Conservation (phyloP, 1,140 invertebrate species). For the Drosophila simulans region DNA sequence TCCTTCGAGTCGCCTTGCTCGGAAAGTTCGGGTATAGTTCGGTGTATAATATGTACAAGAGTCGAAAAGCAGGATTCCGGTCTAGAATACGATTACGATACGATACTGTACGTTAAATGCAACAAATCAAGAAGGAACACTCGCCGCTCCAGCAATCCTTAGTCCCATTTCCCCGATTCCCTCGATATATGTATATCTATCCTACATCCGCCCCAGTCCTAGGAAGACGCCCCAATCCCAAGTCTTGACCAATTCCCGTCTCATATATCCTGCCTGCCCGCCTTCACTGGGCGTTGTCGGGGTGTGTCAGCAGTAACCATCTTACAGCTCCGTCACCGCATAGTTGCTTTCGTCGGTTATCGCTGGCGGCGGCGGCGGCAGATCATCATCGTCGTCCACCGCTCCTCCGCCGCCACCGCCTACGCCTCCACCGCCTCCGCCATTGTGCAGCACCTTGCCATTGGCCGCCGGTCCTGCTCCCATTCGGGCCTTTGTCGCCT, state of each 20-base stretch:
- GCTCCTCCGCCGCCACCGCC: conserved; percentile 5
- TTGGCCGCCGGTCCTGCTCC: conserved; percentile 35
- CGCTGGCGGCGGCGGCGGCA: conserved; percentile 80
- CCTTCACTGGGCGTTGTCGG: neutral
- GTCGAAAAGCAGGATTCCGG: conserved; percentile 51
- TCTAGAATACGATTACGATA: conserved; percentile 51
- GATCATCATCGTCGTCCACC: conserved; percentile 74
- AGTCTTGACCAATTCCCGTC: conserved; percentile 27
- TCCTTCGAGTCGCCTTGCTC: conserved; percentile 6
- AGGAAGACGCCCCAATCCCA: conserved; percentile 34
- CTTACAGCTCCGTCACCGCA: conserved; percentile 84
- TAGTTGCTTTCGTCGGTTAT: conserved; percentile 84
- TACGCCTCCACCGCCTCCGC: conserved; percentile 6
- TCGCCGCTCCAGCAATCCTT: conserved; percentile 28
- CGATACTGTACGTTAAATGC: conserved; percentile 33
- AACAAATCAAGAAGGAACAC: conserved; percentile 49
- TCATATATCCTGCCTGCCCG: neutral
- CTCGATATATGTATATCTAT: conserved; percentile 15
- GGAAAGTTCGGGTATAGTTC: conserved; percentile 17
- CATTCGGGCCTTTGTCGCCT: conserved; percentile 48
- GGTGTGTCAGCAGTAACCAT: neutral
- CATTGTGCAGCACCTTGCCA: conserved; percentile 67
- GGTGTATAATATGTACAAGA: conserved; percentile 66
- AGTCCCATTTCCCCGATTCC: conserved; percentile 2
- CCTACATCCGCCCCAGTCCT: conserved; percentile 30